Evolutionary conservation across 2,888 invertebrate species (phyloP).

Genomic region (Drosophila greeni): DNA sequence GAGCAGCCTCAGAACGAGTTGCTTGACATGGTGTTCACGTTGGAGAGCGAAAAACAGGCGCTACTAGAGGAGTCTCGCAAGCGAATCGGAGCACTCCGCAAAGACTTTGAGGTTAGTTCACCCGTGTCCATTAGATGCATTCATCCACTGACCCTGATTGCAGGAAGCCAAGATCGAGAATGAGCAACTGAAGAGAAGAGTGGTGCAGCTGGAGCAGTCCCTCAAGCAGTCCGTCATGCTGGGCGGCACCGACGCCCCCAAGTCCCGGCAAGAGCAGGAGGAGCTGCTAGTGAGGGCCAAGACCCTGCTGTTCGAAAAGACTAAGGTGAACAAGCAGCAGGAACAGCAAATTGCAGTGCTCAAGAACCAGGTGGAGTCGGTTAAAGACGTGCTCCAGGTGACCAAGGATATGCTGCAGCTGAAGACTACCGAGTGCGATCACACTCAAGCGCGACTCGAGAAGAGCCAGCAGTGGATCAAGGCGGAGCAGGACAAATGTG

Average conservation of each 20-base stretch:
- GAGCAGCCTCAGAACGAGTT: slow-evolving; percentile 71
- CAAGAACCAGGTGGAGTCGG: slow-evolving; percentile 84
- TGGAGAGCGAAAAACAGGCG: slow-evolving; percentile 78
- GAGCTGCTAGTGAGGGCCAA: slow-evolving; percentile 83
- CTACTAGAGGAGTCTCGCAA: slow-evolving; percentile 77
- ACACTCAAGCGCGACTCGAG: slow-evolving; percentile 83
- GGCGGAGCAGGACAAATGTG: slow-evolving; percentile 86
- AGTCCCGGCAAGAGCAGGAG: slow-evolving; percentile 77
- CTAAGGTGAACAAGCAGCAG: slow-evolving; percentile 87
- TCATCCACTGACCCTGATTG: background rate
- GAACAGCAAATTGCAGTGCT: slow-evolving; percentile 87
- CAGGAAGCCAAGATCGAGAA: slow-evolving; percentile 75
- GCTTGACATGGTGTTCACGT: slow-evolving; percentile 76
- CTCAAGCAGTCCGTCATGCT: slow-evolving; percentile 77
- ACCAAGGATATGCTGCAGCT: slow-evolving; percentile 89
- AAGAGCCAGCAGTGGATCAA: slow-evolving; percentile 83
- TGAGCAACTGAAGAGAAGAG: slow-evolving; percentile 75
- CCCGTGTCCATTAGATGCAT: slow-evolving; percentile 2
- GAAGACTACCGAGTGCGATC: slow-evolving; percentile 87
- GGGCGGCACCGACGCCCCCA: slow-evolving; percentile 76
- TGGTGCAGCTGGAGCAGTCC: slow-evolving; percentile 75
- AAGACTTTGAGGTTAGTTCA: slow-evolving; percentile 77
- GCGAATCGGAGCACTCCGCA: slow-evolving; percentile 74
- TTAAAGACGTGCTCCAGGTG: slow-evolving; percentile 89
- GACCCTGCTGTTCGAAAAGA: slow-evolving; percentile 86